Conservation (phyloP, 2,888 invertebrate species). For the Elegia similella region DNA sequence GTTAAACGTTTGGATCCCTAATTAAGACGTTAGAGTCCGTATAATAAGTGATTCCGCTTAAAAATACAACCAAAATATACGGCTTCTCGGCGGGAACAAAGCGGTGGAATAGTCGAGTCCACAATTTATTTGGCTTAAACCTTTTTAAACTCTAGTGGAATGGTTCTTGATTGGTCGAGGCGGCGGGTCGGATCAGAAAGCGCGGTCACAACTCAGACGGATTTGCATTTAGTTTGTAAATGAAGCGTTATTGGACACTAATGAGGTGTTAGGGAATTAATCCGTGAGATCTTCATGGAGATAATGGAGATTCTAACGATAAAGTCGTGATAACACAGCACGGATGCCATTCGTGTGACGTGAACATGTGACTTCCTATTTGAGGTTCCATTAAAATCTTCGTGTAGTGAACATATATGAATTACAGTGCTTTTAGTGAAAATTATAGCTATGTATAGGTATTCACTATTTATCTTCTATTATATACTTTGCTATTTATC, state of each 20-base stretch:
- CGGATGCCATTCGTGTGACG: constrained; percentile 44
- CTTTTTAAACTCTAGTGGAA: constrained; percentile 36
- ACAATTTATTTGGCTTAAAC: constrained; percentile 61
- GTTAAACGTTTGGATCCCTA: constrained; percentile 56
- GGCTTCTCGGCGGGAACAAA: constrained; percentile 49
- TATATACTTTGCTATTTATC: too few species aligned
- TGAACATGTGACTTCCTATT: constrained; percentile 65
- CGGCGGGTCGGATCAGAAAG: constrained; percentile 56
- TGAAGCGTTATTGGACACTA: constrained; percentile 59
- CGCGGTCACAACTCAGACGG: constrained; percentile 57
- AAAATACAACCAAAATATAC: constrained; percentile 58
- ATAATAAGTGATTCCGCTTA: constrained; percentile 54
- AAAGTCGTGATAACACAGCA: constrained; percentile 46
- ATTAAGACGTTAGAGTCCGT: constrained; percentile 63
- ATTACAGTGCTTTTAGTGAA: constrained; percentile 17
- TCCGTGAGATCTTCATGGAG: constrained; percentile 58
- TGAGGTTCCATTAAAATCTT: constrained; percentile 24
- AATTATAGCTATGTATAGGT: neutral
- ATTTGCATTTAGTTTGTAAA: constrained; percentile 76
- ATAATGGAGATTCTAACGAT: constrained; percentile 63
- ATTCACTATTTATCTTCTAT: too few species aligned
- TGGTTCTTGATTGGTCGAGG: constrained; percentile 51
- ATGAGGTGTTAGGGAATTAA: constrained; percentile 77
- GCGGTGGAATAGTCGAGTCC: constrained; percentile 52
- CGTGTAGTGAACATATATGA: constrained; percentile 10